These are phyloP conservation scores for Cephus rjabovi DNA, from an alignment of 2,888 invertebrate genomes.

Conservation along the genomic window DNA sequence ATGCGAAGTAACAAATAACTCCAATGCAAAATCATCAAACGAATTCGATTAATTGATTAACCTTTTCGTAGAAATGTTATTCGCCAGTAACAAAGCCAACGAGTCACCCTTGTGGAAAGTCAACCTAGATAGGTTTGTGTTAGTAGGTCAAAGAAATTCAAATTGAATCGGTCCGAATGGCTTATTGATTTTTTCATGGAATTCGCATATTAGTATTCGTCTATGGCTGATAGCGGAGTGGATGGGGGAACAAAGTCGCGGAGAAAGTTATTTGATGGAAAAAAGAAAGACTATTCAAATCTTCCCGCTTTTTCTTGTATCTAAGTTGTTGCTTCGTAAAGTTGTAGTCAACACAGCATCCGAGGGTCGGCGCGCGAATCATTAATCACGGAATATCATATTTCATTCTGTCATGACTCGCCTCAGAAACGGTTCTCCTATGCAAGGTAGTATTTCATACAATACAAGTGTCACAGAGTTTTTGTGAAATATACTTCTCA, in stretches of 20 bases:
- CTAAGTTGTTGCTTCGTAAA: conserved; percentile 12
- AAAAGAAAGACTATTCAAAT: not conserved
- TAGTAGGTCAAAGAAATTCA: not conserved
- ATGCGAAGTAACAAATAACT: not conserved
- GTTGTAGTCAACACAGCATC: conserved; percentile 6
- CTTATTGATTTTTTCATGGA: not conserved
- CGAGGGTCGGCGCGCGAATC: conserved; percentile 6
- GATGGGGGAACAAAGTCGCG: not conserved
- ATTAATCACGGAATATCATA: conserved; percentile 3
- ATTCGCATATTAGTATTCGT: not conserved
- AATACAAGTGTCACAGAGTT: conserved; percentile 7
- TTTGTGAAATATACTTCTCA: conserved; percentile 13
- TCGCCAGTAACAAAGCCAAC: not conserved
- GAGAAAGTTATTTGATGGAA: not conserved
- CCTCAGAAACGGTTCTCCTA: conserved; percentile 1
- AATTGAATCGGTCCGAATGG: not conserved
- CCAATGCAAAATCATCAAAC: not conserved
- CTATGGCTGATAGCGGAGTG: not conserved
- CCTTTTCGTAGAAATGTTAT: not conserved
- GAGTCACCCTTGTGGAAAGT: not conserved
- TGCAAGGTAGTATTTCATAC: conserved; percentile 5
- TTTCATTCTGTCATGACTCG: conserved; percentile 7
- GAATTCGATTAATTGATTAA: not conserved
- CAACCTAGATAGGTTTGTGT: not conserved
- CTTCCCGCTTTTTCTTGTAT: not conserved